Conservation (phyloP, 2,113 vertebrate genomes). For the Ceuthmochares aereus region DNA sequence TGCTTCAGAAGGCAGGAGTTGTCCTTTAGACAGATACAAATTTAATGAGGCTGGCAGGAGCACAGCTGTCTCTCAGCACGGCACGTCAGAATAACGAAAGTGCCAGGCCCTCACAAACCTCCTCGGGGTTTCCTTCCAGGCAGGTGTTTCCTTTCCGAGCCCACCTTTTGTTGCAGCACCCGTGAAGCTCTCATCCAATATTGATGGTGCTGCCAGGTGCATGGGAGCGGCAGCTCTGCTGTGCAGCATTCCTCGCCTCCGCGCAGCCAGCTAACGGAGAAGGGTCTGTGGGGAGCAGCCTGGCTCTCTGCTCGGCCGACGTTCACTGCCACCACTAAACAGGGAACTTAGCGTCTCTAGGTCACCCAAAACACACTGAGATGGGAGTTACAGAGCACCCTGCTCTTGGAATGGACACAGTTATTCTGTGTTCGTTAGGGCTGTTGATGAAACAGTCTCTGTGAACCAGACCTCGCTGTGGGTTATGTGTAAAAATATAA, state of each 20-base stretch:
- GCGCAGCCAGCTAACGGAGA: accelerated
- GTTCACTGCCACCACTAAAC: accelerated
- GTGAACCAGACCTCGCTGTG: neutral
- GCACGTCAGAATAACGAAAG: neutral
- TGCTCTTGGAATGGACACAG: accelerated
- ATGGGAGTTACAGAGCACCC: neutral
- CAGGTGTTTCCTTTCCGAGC: neutral
- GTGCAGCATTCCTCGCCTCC: neutral
- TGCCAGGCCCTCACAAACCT: neutral
- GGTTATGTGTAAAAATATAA: neutral
- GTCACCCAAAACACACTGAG: accelerated
- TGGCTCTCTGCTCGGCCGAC: neutral
- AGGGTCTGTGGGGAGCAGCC: neutral
- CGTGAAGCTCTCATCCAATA: neutral
- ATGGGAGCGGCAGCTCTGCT: neutral
- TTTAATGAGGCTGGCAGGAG: neutral
- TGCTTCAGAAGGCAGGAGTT: neutral
- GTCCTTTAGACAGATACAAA: conserved; percentile 12
- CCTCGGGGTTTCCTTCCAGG: neutral
- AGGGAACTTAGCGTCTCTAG: neutral
- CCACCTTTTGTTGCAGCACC: neutral
- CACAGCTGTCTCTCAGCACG: neutral
- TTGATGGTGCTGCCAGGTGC: neutral
- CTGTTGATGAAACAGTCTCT: neutral
- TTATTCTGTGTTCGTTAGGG: neutral